Evolutionary conservation across 2,797 vertebrate genomes (phyloP).

Genomic region (Artibeus lituratus): DNA sequence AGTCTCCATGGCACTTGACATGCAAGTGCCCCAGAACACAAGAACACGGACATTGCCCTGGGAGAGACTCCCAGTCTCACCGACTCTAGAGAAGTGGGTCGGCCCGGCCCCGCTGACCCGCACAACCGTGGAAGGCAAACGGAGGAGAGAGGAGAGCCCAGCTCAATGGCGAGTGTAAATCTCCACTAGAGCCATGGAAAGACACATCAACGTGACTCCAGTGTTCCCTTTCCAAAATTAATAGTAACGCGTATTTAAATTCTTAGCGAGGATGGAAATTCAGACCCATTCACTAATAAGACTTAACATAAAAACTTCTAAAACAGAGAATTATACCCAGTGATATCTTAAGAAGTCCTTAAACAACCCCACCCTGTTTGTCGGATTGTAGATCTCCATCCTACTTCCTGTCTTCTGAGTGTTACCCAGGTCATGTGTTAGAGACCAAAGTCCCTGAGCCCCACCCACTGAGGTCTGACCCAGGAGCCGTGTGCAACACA

Average conservation of each 20-base stretch:
- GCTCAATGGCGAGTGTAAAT: background rate
- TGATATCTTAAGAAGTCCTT: background rate
- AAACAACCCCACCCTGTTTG: background rate
- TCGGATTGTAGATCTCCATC: background rate
- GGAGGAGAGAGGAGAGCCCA: background rate
- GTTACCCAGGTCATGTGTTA: accelerated
- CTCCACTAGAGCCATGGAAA: background rate
- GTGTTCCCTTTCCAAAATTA: background rate
- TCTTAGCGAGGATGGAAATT: background rate
- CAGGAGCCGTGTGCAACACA: background rate
- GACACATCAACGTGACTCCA: background rate
- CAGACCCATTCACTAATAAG: background rate
- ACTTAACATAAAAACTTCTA: background rate
- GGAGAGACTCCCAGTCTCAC: background rate
- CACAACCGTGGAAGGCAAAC: background rate
- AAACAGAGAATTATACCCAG: background rate
- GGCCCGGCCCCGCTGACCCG: background rate
- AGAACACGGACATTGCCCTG: background rate
- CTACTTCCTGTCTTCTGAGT: accelerated
- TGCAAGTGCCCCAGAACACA: background rate
- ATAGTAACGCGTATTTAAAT: background rate
- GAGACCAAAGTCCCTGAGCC: background rate
- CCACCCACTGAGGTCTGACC: background rate
- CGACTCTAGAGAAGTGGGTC: background rate
- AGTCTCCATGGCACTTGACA: background rate